These are phyloP conservation scores for Drosophila yooni DNA, from an alignment of 2,888 invertebrate species.

Conservation along the genomic window DNA sequence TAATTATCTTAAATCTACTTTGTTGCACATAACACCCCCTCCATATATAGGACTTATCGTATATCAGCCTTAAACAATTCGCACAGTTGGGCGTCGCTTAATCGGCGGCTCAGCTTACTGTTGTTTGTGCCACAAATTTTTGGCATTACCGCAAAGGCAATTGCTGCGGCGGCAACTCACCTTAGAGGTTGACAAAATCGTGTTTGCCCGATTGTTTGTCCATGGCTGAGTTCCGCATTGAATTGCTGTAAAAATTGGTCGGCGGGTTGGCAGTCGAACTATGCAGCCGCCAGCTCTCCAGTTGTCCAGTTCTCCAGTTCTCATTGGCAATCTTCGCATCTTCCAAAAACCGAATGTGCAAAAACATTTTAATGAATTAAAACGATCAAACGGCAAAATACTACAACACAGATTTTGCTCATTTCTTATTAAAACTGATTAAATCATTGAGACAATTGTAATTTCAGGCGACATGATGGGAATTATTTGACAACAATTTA, in stretches of 20 bases:
- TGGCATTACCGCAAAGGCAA: constrained; percentile 63
- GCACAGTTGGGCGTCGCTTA: constrained; percentile 57
- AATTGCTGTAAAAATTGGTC: constrained; percentile 62
- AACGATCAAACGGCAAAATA: constrained; percentile 52
- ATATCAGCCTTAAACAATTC: constrained; percentile 16
- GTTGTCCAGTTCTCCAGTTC: not conserved
- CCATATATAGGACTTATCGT: constrained; percentile 16
- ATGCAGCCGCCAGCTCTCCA: constrained; percentile 41
- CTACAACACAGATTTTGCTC: constrained; percentile 26
- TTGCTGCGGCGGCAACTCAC: constrained; percentile 57
- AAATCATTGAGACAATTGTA: constrained; percentile 23
- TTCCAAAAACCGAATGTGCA: constrained; percentile 54
- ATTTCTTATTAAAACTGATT: constrained; percentile 43
- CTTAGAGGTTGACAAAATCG: constrained; percentile 79
- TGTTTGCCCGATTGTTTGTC: constrained; percentile 49
- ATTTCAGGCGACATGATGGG: constrained; percentile 3
- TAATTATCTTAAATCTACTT: not conserved
- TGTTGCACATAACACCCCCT: constrained; percentile 19
- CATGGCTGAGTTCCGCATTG: constrained; percentile 69
- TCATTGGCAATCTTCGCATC: constrained; percentile 35
- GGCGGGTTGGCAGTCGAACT: constrained; percentile 57
- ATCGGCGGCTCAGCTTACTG: constrained; percentile 41
- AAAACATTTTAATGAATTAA: constrained; percentile 76
- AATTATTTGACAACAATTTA: not conserved
- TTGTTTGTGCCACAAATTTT: constrained; percentile 70